A percentile compares a stretch with the other conserved stretches of the same genome.
Conservation (phyloP, 2,113 vertebrate genomes). For the Gorilla gorilla region DNA sequence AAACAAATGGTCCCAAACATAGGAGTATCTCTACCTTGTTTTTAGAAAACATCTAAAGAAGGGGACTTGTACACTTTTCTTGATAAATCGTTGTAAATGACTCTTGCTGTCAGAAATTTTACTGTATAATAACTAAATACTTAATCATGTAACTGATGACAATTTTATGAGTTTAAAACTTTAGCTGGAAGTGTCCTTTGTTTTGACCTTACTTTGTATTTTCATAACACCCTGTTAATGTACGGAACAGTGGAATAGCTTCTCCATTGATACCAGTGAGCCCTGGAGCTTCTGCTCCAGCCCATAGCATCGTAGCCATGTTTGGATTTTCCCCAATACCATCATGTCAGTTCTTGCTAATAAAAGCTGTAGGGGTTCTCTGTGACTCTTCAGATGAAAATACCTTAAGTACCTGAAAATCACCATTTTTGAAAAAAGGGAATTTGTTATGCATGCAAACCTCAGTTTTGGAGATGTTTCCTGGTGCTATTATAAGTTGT, state of each 20-base stretch:
- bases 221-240: background rate
- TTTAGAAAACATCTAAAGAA: background rate
- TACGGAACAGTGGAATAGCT: background rate
- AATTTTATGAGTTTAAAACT: background rate
- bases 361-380: background rate
- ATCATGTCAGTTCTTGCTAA: background rate
- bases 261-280: background rate
- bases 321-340: background rate
- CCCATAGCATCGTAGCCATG: background rate
- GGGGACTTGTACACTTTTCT: background rate
- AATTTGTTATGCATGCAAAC: background rate
- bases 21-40: background rate
- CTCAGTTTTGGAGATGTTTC: background rate
- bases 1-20: background rate
- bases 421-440: background rate
- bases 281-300: background rate
- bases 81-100: background rate
- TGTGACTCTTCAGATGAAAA: slow-evolving; percentile 43
- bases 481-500: background rate
- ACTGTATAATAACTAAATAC: background rate
- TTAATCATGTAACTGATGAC: background rate
- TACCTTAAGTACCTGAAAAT: background rate
- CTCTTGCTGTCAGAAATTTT: background rate
- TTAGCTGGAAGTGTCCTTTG: background rate
- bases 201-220: background rate